Percentiles rank a stretch among this genome's conserved stretches.
Evolutionary conservation across 2,888 invertebrate species (phyloP).

Genomic region (Actias luna): DNA sequence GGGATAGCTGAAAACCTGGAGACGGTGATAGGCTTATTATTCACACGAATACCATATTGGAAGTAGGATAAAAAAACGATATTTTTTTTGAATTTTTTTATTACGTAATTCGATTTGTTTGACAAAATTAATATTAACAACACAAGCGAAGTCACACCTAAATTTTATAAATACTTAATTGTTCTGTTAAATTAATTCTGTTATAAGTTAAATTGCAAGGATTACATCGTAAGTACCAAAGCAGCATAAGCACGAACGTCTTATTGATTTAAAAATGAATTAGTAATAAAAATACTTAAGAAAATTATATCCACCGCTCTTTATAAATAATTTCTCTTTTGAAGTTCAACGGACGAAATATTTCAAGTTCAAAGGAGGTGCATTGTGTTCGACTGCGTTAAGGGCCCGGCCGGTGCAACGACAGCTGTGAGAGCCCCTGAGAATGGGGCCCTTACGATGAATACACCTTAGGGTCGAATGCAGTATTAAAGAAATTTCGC

Average conservation of each 20-base stretch:
- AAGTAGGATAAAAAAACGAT: too few relatives aligned
- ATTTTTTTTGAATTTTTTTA: too few relatives aligned
- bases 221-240: too few relatives aligned
- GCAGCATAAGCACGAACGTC: not conserved
- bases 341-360: slow-evolving; percentile 49
- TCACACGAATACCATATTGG: too few relatives aligned
- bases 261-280: not conserved
- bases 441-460: slow-evolving; percentile 47
- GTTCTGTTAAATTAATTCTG: too few relatives aligned
- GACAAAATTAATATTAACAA: too few relatives aligned
- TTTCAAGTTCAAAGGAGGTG: slow-evolving; percentile 41
- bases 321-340: slow-evolving; percentile 26
- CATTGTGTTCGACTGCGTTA: slow-evolving; percentile 39
- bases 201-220: too few relatives aligned
- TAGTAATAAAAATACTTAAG: not conserved
- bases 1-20: too few relatives aligned
- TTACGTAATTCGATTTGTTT: too few relatives aligned
- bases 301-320: not conserved
- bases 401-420: slow-evolving; percentile 53
- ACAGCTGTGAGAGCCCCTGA: slow-evolving; percentile 58
- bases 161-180: too few relatives aligned
- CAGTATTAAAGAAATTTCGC: slow-evolving; percentile 36
- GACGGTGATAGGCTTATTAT: too few relatives aligned
- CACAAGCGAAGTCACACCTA: too few relatives aligned
- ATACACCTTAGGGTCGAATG: slow-evolving; percentile 28